phyloP scores from a whole-genome alignment of 2,113 vertebrate genomes.

The Dinomys branickii region DNA sequence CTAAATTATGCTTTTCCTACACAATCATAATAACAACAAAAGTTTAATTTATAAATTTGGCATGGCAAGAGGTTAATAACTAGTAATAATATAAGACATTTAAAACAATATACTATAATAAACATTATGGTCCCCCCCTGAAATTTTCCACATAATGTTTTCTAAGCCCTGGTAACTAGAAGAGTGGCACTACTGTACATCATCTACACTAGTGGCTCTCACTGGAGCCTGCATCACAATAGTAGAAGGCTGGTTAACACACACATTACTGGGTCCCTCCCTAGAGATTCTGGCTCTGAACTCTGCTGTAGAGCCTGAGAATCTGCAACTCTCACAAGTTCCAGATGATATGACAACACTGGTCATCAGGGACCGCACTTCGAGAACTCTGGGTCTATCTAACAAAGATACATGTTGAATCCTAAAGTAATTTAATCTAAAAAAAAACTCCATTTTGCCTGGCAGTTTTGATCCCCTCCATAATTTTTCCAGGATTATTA shows the following conservation, averaged over 20 bases:
- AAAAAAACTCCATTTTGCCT: neutral
- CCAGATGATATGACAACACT: neutral
- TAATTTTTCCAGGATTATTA: neutral
- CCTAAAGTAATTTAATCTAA: neutral
- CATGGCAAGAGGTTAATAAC: neutral
- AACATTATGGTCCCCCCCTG: neutral
- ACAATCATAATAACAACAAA: neutral
- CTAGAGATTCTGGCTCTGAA: neutral
- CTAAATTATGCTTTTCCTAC: neutral
- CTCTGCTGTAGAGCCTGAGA: neutral
- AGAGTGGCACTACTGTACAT: neutral
- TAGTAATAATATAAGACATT: neutral
- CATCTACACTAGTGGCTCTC: neutral
- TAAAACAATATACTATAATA: neutral
- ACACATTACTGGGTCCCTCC: neutral
- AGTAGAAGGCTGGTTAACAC: neutral
- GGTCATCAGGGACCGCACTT: neutral
- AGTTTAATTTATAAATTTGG: neutral
- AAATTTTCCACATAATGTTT: neutral
- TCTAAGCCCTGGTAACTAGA: neutral
- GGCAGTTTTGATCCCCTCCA: neutral
- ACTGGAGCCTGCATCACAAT: neutral
- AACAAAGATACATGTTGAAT: neutral
- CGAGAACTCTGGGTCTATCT: neutral
- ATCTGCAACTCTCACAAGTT: neutral